phyloP scores from a whole-genome alignment of 2,888 invertebrate genomes.

The Odontomyia ornata region DNA sequence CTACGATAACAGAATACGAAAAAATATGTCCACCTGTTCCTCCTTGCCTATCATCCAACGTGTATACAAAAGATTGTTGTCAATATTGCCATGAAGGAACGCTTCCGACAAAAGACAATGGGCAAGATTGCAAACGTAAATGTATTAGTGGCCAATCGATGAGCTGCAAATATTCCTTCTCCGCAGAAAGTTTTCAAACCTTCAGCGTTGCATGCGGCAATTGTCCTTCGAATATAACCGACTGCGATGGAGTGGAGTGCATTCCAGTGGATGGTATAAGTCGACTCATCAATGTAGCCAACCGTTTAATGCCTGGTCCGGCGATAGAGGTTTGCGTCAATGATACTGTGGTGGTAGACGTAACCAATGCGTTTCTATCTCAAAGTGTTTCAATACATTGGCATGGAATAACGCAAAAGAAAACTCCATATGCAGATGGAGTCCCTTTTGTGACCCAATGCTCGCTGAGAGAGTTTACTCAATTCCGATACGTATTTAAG shows the following conservation, averaged over 20 bases:
- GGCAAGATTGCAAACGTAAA: background rate
- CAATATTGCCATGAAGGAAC: background rate
- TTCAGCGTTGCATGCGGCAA: constrained; percentile 4
- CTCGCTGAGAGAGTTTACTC: constrained; percentile 74
- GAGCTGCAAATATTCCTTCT: constrained; percentile 8
- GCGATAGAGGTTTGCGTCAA: constrained; percentile 81
- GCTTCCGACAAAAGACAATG: background rate
- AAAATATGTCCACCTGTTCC: constrained; percentile 4
- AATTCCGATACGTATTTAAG: constrained; percentile 75
- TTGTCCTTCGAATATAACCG: constrained; percentile 2
- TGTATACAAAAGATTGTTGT: constrained; percentile 7
- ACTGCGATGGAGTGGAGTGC: constrained; percentile 56
- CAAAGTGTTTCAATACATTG: constrained; percentile 85
- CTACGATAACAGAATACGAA: background rate
- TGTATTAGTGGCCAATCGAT: background rate
- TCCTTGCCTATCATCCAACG: background rate
- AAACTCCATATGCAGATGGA: constrained; percentile 82
- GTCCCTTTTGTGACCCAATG: constrained; percentile 83
- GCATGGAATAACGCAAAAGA: constrained; percentile 82
- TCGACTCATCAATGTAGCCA: constrained; percentile 75
- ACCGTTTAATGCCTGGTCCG: constrained; percentile 84
- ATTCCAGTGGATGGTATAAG: constrained; percentile 73
- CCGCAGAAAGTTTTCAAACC: background rate
- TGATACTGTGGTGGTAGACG: constrained; percentile 79
- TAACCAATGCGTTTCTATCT: constrained; percentile 75